Evolutionary conservation across 2,888 invertebrate genomes (phyloP), one percentile per base, ranked within the genome.

Genomic region (Diploptera punctata): DNA sequence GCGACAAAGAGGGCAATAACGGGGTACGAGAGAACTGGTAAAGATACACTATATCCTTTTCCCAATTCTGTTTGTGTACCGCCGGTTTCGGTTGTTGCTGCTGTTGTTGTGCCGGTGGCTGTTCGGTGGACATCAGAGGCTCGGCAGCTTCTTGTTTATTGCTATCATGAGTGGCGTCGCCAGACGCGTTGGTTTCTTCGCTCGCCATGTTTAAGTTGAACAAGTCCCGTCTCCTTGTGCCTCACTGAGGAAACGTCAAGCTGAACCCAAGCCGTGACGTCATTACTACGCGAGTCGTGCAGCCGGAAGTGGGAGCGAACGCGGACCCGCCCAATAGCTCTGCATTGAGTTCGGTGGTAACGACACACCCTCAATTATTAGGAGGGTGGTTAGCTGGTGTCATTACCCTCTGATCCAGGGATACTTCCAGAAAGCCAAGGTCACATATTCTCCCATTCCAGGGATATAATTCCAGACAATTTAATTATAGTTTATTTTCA

Each of bases 21-120:
- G 95, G 94, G 78, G 95, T 95, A 81, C 97, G 90, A 77, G 95
- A 91, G 84, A 97, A 95, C 85, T 97, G 97, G 84, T 96, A 96
- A 82, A 98, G 86, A 86, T 98, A 98, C 77, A 97, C 94, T 80
- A 94, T 87, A 84, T 97, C 97, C 86, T 95, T 94, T 81, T 97
- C 95, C 82, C 90, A 97, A 84, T 94, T 94, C 76, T 88, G 84
- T 85, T 96, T 96, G 84, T 95, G 95, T 77, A 95, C 95, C 79
- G 90, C 87, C 75, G 90, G 90, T 76, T 84, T 83, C 83, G 95
- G 95, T 71, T 92, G 90, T 54, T 88, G 87, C 76, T 90, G 87
- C 77, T 90, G 87, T 77, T 82, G 81, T 43, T 78, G 61, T 61
- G 78, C 76, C 65, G 80, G 79, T 70, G 80, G 81, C 78, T 82